These are phyloP conservation scores for Phacellophora camtschatica DNA, from an alignment of 30 jellyfish, hydroid and myxozoan species.

Conservation along the genomic window DNA sequence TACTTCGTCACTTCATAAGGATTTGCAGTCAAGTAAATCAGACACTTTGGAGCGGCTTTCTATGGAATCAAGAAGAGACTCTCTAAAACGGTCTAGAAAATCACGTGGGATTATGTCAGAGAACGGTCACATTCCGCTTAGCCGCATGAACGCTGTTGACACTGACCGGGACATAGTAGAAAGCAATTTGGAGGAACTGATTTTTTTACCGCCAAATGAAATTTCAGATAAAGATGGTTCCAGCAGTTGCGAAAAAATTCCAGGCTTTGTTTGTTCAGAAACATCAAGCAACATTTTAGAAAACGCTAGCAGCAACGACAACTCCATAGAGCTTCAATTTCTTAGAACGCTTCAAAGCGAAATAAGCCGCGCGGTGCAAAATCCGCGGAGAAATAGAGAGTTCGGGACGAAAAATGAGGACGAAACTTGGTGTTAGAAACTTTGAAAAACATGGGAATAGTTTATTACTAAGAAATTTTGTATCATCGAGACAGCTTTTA, in stretches of 20 bases:
- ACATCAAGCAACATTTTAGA: background rate
- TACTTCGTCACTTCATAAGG: background rate
- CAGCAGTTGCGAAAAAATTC: background rate
- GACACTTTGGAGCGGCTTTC: constrained; percentile 1
- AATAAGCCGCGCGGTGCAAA: constrained; percentile 53
- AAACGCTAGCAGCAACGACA: background rate
- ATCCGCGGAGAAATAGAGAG: constrained; percentile 57
- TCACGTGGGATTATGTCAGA: constrained; percentile 34
- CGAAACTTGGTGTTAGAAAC: constrained; percentile 92
- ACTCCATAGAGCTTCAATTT: constrained; percentile 29
- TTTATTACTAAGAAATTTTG: no score
- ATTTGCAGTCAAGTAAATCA: background rate
- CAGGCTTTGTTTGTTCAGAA: background rate
- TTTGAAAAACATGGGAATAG: no score
- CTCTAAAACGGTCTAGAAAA: constrained; percentile 28
- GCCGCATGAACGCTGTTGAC: constrained; percentile 15
- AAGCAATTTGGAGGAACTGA: constrained; percentile 16
- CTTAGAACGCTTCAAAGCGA: constrained; percentile 53
- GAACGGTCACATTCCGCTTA: constrained; percentile 1
- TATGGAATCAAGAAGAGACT: constrained; percentile 27
- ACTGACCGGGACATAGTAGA: constrained; percentile 25
- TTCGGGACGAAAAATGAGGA: constrained; percentile 72
- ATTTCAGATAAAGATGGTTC: background rate
- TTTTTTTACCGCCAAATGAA: background rate
- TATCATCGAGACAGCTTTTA: no score